Evolutionary conservation across 2,113 vertebrate species (phyloP).

Genomic region (Synodontis membranacea): DNA sequence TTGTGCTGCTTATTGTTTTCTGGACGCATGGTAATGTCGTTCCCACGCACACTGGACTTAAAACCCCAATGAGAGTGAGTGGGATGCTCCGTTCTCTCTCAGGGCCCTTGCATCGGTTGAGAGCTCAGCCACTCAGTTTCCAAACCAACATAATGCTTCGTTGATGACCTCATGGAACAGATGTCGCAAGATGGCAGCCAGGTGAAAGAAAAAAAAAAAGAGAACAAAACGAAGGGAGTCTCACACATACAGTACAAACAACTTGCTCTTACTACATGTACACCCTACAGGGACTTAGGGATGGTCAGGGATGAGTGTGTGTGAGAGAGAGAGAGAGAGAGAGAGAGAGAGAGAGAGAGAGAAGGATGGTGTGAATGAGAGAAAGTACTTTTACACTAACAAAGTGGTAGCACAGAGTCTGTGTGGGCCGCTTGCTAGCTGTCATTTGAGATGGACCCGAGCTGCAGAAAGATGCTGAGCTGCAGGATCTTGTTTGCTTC

Average conservation of each 20-base stretch:
- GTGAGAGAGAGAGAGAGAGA: not conserved
- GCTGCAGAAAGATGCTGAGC: constrained; percentile 10
- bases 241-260: constrained; percentile 27
- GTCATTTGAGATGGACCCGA: constrained; percentile 9
- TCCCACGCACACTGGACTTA: constrained; percentile 48
- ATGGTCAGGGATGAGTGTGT: not conserved
- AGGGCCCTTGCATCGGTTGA: not conserved
- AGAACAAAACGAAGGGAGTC: constrained; percentile 1
- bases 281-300: not conserved
- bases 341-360: not conserved
- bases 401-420: constrained; percentile 24
- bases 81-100: constrained; percentile 44
- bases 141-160: constrained; percentile 34
- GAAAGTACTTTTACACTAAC: constrained; percentile 26
- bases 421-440: constrained; percentile 27
- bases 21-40: constrained; percentile 50
- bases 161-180: constrained; percentile 30
- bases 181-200: constrained; percentile 32
- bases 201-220: constrained; percentile 25
- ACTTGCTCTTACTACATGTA: constrained; percentile 13
- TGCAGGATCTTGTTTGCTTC: constrained; percentile 18
- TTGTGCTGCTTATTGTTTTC: constrained; percentile 49
- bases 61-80: constrained; percentile 46
- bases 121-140: constrained; percentile 10
- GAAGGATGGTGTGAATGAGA: not conserved